A percentile compares a stretch with the other conserved stretches of the same genome.
Conservation (phyloP, 2,797 vertebrate species). For the Dipus sagitta region DNA sequence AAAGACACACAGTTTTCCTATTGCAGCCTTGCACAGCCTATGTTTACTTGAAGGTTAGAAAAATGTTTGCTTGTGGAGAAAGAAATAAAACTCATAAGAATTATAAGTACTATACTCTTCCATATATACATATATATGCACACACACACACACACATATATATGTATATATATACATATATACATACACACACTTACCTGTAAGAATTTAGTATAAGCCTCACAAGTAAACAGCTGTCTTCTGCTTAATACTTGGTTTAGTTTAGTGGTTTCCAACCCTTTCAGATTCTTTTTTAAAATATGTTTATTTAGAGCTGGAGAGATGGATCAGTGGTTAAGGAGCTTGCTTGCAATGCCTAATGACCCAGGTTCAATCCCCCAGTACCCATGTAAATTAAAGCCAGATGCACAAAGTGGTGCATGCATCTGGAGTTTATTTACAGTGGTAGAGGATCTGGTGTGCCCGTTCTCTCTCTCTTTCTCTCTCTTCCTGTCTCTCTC, state of each 20-base stretch:
- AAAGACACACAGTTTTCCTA: not conserved
- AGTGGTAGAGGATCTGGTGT: too few species aligned
- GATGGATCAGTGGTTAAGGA: too few species aligned
- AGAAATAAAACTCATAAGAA: not conserved
- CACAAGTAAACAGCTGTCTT: not conserved
- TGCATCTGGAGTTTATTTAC: too few species aligned
- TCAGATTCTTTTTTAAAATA: not conserved
- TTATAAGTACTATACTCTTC: not conserved
- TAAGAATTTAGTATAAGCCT: not conserved
- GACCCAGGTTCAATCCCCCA: too few species aligned
- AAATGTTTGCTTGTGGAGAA: not conserved
- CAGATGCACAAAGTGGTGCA: too few species aligned
- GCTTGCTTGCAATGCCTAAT: too few species aligned
- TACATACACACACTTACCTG: not conserved
- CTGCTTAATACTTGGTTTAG: slow-evolving; percentile 20
- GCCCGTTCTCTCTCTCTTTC: too few species aligned
- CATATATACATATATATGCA: too few species aligned
- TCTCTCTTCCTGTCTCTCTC: too few species aligned
- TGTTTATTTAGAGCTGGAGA: too few species aligned
- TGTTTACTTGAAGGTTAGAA: slow-evolving; percentile 10
- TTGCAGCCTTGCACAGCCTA: not conserved
- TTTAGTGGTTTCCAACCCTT: not conserved
- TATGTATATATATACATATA: too few species aligned
- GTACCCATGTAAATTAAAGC: too few species aligned
- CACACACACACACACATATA: accelerated